Evolutionary conservation across 2,113 vertebrate species (phyloP).

Genomic region (Leiothrix lutea): DNA sequence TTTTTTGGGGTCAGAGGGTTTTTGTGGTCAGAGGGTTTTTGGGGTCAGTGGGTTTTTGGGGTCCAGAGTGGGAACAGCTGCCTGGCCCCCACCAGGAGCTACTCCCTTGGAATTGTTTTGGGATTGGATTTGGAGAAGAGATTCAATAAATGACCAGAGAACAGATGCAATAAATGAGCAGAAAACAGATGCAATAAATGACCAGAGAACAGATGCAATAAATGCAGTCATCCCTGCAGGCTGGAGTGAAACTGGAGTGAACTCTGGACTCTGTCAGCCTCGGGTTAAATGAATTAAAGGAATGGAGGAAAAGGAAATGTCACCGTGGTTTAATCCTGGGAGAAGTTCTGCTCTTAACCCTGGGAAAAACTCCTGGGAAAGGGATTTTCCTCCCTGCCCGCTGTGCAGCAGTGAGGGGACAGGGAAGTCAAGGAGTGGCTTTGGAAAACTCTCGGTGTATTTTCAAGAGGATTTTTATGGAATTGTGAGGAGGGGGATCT

Average conservation of each 20-base stretch:
- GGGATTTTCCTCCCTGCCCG: not conserved
- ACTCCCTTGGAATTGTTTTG: not conserved
- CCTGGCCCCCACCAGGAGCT: not conserved
- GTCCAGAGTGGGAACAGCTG: not conserved
- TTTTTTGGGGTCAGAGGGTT: too few species aligned
- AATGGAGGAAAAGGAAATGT: not conserved
- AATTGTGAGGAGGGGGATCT: not conserved
- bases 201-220: not conserved
- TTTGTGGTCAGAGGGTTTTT: too few species aligned
- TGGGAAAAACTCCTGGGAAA: not conserved
- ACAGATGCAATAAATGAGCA: not conserved
- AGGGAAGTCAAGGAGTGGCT: not conserved
- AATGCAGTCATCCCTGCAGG: not conserved
- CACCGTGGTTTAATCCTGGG: not conserved
- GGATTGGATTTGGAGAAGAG: conserved; percentile 8
- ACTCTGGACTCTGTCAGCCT: not conserved
- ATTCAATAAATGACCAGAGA: not conserved
- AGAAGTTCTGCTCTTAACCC: conserved; percentile 1
- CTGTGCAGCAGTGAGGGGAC: not conserved
- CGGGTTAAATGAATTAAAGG: not conserved
- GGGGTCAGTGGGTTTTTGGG: rapidly evolving
- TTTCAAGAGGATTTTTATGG: not conserved
- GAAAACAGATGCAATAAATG: not conserved
- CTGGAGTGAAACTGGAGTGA: not conserved
- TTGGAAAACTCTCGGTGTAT: not conserved